A percentile compares a stretch with the other conserved stretches of the same genome.
Evolutionary conservation across 1,140 invertebrate genomes (phyloP).

Genomic region (Hydropsyche tenuis): DNA sequence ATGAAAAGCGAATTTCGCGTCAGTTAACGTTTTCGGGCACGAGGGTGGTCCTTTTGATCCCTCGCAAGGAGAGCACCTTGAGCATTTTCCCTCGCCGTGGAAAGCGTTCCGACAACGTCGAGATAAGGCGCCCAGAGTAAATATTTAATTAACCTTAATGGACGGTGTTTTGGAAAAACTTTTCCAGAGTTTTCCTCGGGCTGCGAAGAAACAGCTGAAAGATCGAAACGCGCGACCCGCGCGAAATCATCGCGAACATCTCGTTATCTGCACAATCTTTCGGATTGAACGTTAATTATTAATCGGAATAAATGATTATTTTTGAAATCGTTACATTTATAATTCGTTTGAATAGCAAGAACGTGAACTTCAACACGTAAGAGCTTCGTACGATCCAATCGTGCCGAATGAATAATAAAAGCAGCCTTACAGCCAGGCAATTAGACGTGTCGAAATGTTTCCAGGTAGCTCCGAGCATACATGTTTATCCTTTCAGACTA

Average conservation of each 20-base stretch:
- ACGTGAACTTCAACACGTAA: no score
- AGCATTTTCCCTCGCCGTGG: not conserved
- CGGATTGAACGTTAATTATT: not conserved
- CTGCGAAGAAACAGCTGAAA: not conserved
- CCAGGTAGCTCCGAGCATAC: conserved; percentile 27
- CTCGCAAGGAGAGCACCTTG: not conserved
- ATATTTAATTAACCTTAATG: conserved; percentile 41
- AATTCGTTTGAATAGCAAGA: no score
- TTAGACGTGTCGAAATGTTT: conserved; percentile 27
- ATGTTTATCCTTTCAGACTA: conserved; percentile 37
- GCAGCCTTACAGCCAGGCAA: not conserved
- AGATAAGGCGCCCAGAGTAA: conserved; percentile 36
- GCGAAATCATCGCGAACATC: conserved; percentile 2
- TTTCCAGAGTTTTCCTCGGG: not conserved
- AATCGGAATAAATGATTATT: no score
- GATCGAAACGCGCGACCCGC: conserved; percentile 3
- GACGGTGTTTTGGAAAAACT: conserved; percentile 39
- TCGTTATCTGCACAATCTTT: conserved; percentile 6
- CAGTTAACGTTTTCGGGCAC: no score
- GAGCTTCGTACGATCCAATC: no score
- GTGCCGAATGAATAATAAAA: conserved; percentile 26
- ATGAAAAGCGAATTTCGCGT: no score
- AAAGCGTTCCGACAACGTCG: conserved; percentile 15
- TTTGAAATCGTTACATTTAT: no score
- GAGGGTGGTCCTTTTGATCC: conserved; percentile 11